These are phyloP conservation scores for Lepetodrilus schrolli DNA, from an alignment of 2,888 invertebrate genomes.

Conservation along the genomic window DNA sequence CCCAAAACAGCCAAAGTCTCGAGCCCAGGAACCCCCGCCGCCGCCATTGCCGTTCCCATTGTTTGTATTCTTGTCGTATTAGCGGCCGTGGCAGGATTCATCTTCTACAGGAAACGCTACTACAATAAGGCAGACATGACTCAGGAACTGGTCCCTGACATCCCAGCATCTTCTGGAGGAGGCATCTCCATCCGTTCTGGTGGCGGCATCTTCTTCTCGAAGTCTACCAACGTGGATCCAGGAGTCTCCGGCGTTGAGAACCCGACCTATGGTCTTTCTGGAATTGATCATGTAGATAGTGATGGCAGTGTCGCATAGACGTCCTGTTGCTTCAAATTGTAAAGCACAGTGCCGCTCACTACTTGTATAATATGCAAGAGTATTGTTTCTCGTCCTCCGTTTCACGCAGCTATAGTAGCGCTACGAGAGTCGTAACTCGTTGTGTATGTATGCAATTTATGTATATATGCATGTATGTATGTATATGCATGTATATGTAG, in stretches of 20 bases:
- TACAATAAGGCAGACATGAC: neutral
- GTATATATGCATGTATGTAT: too few species aligned
- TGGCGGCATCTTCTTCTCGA: constrained; percentile 7
- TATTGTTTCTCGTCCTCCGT: too few species aligned
- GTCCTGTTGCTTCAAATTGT: too few species aligned
- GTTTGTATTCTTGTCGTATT: constrained; percentile 47
- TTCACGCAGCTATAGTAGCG: too few species aligned
- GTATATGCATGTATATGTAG: too few species aligned
- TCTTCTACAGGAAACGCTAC: constrained; percentile 38
- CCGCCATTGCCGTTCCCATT: constrained; percentile 54
- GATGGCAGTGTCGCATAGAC: too few species aligned
- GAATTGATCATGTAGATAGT: too few species aligned
- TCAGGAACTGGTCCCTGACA: constrained; percentile 17
- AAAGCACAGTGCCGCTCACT: too few species aligned
- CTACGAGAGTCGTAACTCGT: too few species aligned
- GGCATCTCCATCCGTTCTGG: too few species aligned
- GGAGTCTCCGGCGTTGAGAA: constrained; percentile 10
- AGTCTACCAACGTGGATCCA: neutral
- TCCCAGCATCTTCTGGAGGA: neutral
- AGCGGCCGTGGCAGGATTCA: constrained; percentile 44
- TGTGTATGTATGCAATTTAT: too few species aligned
- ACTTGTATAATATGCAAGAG: too few species aligned
- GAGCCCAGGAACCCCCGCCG: neutral
- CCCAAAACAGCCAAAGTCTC: neutral
- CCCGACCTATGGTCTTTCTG: constrained; percentile 28